Evolutionary conservation across 2,113 vertebrate species (phyloP).

Genomic region (Tursiops truncatus): DNA sequence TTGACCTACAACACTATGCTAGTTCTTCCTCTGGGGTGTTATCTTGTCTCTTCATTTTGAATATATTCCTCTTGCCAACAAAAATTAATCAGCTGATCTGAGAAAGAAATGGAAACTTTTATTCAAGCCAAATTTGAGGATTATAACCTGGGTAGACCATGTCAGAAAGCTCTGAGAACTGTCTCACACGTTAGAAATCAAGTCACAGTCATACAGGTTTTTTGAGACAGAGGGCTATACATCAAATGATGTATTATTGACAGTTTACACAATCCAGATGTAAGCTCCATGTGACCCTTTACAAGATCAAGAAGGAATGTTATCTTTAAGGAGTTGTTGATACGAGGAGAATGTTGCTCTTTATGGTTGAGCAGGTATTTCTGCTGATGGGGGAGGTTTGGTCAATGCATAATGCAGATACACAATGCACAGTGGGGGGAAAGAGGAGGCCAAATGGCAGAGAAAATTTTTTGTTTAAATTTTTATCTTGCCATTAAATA

Average conservation of each 20-base stretch:
- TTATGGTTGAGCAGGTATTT: not conserved
- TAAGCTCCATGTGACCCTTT: not conserved
- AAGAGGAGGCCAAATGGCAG: not conserved
- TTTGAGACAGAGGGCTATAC: not conserved
- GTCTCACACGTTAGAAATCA: not conserved
- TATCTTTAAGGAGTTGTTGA: not conserved
- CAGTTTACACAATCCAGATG: not conserved
- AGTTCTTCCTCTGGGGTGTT: not conserved
- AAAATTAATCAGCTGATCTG: not conserved
- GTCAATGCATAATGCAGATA: not conserved
- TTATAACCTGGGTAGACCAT: not conserved
- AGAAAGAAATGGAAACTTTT: not conserved
- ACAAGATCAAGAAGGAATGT: not conserved
- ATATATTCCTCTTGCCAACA: not conserved
- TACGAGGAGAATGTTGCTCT: not conserved
- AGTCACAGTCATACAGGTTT: not conserved
- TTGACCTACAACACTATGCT: not conserved
- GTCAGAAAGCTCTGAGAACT: not conserved
- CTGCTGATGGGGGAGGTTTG: not conserved
- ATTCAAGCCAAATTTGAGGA: not conserved
- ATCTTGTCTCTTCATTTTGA: not conserved
- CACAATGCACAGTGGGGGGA: not conserved
- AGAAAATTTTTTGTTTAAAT: not conserved
- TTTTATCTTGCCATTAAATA: not conserved
- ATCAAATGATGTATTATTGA: not conserved